Base-by-base conservation (phyloP, 2,797 vertebrate genomes). In the Acanthiza pusilla region DNA sequence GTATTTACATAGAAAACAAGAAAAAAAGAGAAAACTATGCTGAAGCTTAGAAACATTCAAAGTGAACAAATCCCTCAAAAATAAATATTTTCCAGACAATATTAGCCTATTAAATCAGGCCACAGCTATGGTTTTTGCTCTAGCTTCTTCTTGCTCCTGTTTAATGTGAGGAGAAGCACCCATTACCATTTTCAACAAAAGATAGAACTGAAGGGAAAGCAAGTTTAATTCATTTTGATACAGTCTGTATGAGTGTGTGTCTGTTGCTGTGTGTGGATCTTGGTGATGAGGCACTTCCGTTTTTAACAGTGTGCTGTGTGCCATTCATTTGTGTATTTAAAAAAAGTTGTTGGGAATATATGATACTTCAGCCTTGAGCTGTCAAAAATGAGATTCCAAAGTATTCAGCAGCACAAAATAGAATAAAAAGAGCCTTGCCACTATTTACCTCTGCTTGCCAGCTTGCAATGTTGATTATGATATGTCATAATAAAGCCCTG, bases 401-500 rank as follows among this genome's bases (percentile, higher is more conserved):
- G 45, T 88, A 96, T 91, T 96, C 57, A 72, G 11, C 42, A 83
- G 45, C 43, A 90, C 50, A 92, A 94, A 94, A 94, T 47, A 75
- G 20, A 45, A 85, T 79, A 54, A 89, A 78, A 94, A 75, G 61
- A 73, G 10, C 50, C 85, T 91, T 93, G 38, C 22, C 48, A 45
- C 61, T 86, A 66, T 91, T 94, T 84, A 67, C 83, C 34, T 94
- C 53, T 80, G 36, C 66, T 92, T 94, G 72, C 27, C 77, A 88
- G 43, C 55, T 89, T 93, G 34, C 84, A 95, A 85, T 43, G 20
- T 29, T 96, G 80, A 93, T 94, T 88, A 91, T 71, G 73, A 47
- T 89, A 78, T 61, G 29, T 91, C 85, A 71, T 95, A 81, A 91
- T 91, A 85, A 90, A 81, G 43, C 61, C 70, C 9, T 66, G n/a